Conservation (phyloP, 2,888 invertebrate genomes). For the Habrosyne pyritoides region DNA sequence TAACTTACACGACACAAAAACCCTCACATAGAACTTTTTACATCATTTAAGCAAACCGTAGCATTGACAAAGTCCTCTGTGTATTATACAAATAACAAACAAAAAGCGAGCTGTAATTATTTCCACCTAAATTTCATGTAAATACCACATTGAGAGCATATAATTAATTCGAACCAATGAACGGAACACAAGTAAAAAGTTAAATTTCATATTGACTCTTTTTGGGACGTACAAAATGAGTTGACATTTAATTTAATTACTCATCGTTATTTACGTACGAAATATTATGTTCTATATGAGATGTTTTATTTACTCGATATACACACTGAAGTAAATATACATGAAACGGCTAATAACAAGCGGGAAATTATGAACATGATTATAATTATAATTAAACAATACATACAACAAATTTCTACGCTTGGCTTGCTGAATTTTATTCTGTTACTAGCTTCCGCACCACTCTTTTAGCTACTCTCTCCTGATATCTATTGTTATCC, state of each 20-base stretch:
- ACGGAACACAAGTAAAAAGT: conserved; percentile 4
- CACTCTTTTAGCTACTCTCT: too few relatives aligned
- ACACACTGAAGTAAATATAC: not conserved
- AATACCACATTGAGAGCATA: conserved; percentile 3
- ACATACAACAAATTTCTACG: too few relatives aligned
- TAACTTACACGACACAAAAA: not conserved
- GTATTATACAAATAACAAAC: conserved; percentile 1
- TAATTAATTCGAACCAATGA: conserved; percentile 2
- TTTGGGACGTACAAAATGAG: conserved; percentile 7
- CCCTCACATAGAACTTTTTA: not conserved
- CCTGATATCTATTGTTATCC: too few relatives aligned
- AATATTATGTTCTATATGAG: not conserved
- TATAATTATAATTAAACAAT: not conserved
- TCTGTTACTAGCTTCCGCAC: too few relatives aligned
- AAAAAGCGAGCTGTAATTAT: conserved; percentile 2
- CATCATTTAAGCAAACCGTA: not conserved
- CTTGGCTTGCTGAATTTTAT: not conserved
- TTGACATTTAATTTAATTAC: conserved; percentile 10
- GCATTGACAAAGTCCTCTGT: not conserved
- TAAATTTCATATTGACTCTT: conserved; percentile 7
- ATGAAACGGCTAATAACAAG: not conserved
- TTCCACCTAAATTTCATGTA: conserved; percentile 1
- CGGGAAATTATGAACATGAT: not conserved
- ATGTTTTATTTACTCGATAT: conserved; percentile 3
- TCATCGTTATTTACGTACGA: not conserved